Percentiles rank a stretch among this genome's conserved stretches.
Conservation (phyloP, 2,113 vertebrate species). For the Diphyllodes magnificus region DNA sequence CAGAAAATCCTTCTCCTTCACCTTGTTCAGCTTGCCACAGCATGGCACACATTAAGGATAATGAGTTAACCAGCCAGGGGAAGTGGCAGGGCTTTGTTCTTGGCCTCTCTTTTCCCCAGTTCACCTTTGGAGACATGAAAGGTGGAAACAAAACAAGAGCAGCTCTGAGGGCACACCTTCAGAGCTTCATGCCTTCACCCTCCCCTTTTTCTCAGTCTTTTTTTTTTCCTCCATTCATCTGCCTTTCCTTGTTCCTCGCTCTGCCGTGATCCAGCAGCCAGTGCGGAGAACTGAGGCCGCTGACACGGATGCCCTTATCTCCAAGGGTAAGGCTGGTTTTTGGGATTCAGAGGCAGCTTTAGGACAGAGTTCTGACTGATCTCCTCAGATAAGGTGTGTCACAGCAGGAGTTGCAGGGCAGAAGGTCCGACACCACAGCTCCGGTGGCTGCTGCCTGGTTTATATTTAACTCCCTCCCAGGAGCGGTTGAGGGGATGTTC, state of each 20-base stretch:
- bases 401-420: not conserved
- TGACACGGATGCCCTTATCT: not conserved
- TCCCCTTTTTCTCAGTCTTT: not conserved
- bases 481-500: not conserved
- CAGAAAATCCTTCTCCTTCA: not conserved
- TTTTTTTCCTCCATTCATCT: not conserved
- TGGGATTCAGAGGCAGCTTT: not conserved
- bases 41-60: not conserved
- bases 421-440: not conserved
- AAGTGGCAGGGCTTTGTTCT: not conserved
- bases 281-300: fast-evolving
- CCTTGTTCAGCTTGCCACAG: not conserved
- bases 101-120: not conserved
- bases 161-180: not conserved
- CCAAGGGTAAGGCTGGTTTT: not conserved
- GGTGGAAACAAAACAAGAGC: not conserved
- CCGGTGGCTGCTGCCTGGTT: not conserved
- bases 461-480: not conserved
- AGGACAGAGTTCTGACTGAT: not conserved
- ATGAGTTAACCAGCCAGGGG: not conserved
- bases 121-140: not conserved
- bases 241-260: not conserved
- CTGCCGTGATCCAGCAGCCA: not conserved
- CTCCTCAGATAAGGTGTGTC: not conserved
- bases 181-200: not conserved